Conservation (phyloP, 1,140 invertebrate species). For the Catajapyx aquilonaris region DNA sequence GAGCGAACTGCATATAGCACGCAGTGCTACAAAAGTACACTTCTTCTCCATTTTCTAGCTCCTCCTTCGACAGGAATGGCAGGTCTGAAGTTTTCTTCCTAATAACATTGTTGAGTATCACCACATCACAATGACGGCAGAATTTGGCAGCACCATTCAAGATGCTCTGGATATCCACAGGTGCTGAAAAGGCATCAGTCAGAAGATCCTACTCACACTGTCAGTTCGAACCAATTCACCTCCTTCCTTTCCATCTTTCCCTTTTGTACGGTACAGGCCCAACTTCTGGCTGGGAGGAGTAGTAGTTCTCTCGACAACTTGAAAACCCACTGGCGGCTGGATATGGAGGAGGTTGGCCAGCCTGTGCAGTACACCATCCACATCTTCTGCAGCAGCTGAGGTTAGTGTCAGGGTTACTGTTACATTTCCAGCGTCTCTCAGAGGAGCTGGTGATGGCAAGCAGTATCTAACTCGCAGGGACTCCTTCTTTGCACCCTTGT, state of each 20-base stretch:
- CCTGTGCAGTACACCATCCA: conserved; percentile 68
- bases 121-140: conserved; percentile 76
- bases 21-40: conserved; percentile 62
- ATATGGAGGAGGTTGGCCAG: conserved; percentile 81
- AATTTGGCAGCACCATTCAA: conserved; percentile 72
- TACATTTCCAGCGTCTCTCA: conserved; percentile 59
- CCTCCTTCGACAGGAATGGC: conserved; percentile 40
- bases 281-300: conserved; percentile 59
- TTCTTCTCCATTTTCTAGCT: conserved; percentile 36
- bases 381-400: conserved; percentile 74
- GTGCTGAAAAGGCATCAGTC: no score
- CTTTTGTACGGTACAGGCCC: conserved; percentile 54
- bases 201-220: background rate
- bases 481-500: conserved; percentile 20
- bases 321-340: conserved; percentile 60
- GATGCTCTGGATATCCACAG: conserved; percentile 73
- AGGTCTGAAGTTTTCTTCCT: conserved; percentile 61
- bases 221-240: conserved; percentile 18
- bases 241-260: conserved; percentile 65
- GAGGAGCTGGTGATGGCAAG: conserved; percentile 29
- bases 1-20: conserved; percentile 62
- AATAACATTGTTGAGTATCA: conserved; percentile 60
- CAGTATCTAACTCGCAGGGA: conserved; percentile 12
- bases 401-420: conserved; percentile 81
- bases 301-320: conserved; percentile 56